phyloP scores from a whole-genome alignment of 2,797 vertebrate species.

The Brachyalestes nurse region DNA sequence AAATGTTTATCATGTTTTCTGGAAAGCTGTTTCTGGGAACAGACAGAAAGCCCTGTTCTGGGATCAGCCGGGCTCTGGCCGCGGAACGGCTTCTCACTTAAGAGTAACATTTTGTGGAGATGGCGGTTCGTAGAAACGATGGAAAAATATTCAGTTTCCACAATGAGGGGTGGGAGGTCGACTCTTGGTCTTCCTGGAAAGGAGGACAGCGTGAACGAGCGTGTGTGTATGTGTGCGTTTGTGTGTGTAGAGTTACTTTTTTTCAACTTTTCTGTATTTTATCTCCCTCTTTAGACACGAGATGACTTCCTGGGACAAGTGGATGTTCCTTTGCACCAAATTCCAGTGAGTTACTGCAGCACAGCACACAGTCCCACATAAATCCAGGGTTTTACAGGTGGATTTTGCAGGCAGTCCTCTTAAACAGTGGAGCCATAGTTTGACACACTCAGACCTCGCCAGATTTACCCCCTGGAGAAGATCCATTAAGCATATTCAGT shows the following conservation, averaged over 20 bases:
- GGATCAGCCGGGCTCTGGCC: too few species aligned
- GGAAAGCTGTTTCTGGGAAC: not conserved
- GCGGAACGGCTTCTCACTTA: not conserved
- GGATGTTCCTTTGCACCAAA: constrained; percentile 94
- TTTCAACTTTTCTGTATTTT: constrained; percentile 22
- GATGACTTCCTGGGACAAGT: constrained; percentile 99
- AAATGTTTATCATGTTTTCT: not conserved
- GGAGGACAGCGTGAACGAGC: not conserved
- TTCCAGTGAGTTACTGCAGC: constrained; percentile 79
- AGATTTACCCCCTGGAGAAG: too few species aligned
- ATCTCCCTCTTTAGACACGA: constrained; percentile 83
- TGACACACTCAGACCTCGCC: too few species aligned
- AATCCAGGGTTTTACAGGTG: too few species aligned
- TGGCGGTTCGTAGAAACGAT: not conserved
- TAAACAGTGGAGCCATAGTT: too few species aligned
- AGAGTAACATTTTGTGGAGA: not conserved
- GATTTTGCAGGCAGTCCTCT: too few species aligned
- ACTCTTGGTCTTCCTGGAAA: not conserved
- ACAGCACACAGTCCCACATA: not conserved
- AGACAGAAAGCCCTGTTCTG: not conserved
- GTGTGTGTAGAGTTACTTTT: not conserved
- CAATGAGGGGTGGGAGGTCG: not conserved
- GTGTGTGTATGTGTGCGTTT: not conserved
- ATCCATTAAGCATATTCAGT: too few species aligned
- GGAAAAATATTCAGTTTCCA: not conserved